These are phyloP conservation scores for Xestia sexstrigata DNA, from an alignment of 2,888 invertebrate species.

Conservation along the genomic window DNA sequence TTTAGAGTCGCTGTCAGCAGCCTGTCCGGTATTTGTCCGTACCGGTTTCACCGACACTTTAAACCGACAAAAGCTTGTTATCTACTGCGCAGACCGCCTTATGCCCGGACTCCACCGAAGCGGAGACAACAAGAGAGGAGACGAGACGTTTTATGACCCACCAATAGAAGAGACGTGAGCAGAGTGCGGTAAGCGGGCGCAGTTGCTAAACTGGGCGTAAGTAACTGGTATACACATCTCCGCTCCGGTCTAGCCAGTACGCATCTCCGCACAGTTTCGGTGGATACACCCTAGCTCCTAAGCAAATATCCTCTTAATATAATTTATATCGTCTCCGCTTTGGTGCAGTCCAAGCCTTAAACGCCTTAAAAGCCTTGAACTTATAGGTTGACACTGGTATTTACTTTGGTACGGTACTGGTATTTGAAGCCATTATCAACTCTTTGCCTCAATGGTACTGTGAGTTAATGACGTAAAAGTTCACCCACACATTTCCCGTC, in stretches of 20 bases:
- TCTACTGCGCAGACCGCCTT: too few species aligned
- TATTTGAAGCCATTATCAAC: conserved; percentile 49
- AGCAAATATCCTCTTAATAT: not conserved
- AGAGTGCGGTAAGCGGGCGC: too few species aligned
- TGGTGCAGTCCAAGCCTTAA: not conserved
- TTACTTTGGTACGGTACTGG: conserved; percentile 45
- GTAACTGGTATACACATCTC: too few species aligned
- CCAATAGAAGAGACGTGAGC: too few species aligned
- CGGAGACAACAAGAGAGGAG: not conserved
- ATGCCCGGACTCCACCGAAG: too few species aligned
- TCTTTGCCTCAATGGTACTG: not conserved
- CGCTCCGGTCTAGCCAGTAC: too few species aligned
- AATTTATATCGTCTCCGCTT: not conserved
- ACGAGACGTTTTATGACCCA: not conserved
- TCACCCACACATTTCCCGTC: conserved; percentile 24
- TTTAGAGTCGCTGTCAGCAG: not conserved
- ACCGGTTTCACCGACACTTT: not conserved
- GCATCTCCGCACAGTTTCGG: not conserved
- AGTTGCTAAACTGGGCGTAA: too few species aligned
- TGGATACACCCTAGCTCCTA: not conserved
- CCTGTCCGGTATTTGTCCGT: not conserved
- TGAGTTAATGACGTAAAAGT: conserved; percentile 38
- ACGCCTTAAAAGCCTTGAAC: conserved; percentile 52
- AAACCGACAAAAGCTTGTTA: not conserved
- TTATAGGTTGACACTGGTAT: conserved; percentile 66